A percentile compares a stretch with the other conserved stretches of the same genome.
Conservation (phyloP, 2,113 vertebrate genomes). For the Manacus vitellinus region DNA sequence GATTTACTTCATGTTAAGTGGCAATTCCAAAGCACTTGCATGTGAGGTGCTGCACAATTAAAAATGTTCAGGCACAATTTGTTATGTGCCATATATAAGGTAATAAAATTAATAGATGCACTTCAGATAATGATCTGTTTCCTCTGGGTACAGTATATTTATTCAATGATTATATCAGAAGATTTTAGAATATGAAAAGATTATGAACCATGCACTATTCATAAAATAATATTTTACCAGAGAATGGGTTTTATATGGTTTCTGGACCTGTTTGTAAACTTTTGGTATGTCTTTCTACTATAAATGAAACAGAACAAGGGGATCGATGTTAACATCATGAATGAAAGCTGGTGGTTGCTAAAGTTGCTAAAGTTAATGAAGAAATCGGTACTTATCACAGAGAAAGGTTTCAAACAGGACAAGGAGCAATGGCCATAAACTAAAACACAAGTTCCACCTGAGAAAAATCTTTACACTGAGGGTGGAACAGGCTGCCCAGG, state of each 20-base stretch:
- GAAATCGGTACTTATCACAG: not conserved
- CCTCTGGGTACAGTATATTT: constrained; percentile 67
- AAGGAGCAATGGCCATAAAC: not conserved
- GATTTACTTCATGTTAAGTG: constrained; percentile 63
- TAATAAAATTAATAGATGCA: constrained; percentile 76
- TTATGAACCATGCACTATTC: constrained; percentile 56
- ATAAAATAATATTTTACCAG: constrained; percentile 45
- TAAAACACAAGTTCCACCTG: not conserved
- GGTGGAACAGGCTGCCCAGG: not conserved
- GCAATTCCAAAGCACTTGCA: constrained; percentile 60
- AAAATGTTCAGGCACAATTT: constrained; percentile 68
- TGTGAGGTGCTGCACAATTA: constrained; percentile 69
- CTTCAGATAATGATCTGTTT: constrained; percentile 77
- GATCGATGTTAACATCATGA: not conserved
- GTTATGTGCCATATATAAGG: constrained; percentile 65
- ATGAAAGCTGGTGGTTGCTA: not conserved
- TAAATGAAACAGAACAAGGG: not conserved
- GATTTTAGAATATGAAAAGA: constrained; percentile 63
- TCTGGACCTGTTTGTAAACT: not conserved
- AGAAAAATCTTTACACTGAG: not conserved
- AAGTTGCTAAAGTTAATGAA: not conserved
- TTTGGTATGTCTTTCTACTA: not conserved
- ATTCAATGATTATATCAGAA: constrained; percentile 67
- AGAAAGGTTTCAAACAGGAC: not conserved
- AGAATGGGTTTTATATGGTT: constrained; percentile 40